Percentiles rank a stretch among this genome's conserved stretches.
phyloP scores from a whole-genome alignment of 2,113 vertebrate species.

The Rana temporaria region DNA sequence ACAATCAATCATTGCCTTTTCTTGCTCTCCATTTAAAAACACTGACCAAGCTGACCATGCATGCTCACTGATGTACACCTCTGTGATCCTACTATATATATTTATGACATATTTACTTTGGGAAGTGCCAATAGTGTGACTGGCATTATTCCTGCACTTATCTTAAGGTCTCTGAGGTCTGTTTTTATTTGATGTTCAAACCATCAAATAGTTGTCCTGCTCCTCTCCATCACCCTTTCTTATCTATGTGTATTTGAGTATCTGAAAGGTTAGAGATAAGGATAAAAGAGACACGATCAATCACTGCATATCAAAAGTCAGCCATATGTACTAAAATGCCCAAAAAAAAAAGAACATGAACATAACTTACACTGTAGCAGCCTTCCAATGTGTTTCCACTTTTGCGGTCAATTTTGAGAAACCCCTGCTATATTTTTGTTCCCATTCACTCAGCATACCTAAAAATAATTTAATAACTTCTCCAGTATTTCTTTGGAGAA shows the following conservation, averaged over 20 bases:
- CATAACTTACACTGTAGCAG: background rate
- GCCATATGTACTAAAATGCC: background rate
- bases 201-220: background rate
- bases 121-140: background rate
- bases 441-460: too few species aligned
- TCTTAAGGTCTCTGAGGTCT: background rate
- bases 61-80: too few species aligned
- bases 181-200: background rate
- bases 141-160: background rate
- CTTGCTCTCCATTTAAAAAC: too few species aligned
- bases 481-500: too few species aligned
- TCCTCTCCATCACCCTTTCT: background rate
- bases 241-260: conserved; percentile 7
- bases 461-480: too few species aligned
- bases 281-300: conserved; percentile 5
- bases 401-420: too few species aligned
- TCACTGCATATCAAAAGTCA: background rate
- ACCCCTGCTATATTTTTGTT: too few species aligned
- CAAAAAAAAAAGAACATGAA: background rate
- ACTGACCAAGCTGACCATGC: too few species aligned
- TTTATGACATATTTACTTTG: too few species aligned
- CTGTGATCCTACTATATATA: too few species aligned
- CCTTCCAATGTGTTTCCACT: too few species aligned
- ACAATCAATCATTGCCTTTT: too few species aligned
- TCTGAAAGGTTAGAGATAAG: background rate